A percentile compares a stretch with the other conserved stretches of the same genome.
These are phyloP conservation scores for Haliclona indistincta DNA, from an alignment of 37 sponge, comb jelly and placozoan genomes.

Conservation along the genomic window DNA sequence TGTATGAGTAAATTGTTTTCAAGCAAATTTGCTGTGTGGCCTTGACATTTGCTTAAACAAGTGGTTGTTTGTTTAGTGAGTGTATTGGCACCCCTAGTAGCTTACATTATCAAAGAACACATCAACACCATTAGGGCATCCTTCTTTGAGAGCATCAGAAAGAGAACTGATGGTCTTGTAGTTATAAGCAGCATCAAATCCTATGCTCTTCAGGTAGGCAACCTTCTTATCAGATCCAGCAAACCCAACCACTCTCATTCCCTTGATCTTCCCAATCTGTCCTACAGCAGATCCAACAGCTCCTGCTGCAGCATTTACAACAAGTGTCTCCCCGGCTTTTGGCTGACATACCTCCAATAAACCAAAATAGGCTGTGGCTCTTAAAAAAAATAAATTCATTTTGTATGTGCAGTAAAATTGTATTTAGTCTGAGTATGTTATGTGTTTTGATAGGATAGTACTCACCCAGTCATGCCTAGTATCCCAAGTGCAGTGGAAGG, in stretches of 20 bases:
- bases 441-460: too few relatives aligned
- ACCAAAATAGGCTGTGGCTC: constrained; percentile 90
- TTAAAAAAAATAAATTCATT: constrained; percentile 23
- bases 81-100: too few relatives aligned
- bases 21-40: too few relatives aligned
- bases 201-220: constrained; percentile 50
- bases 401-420: too few relatives aligned
- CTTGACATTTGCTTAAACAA: too few relatives aligned
- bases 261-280: constrained; percentile 87
- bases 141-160: constrained; percentile 58
- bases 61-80: too few relatives aligned
- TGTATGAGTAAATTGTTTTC: too few relatives aligned
- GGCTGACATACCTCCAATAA: constrained; percentile 70
- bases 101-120: constrained; percentile 93
- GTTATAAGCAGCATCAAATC: constrained; percentile 92
- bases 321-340: constrained; percentile 86
- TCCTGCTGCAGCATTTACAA: constrained; percentile 89
- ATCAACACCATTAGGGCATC: constrained; percentile 88
- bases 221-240: constrained; percentile 87
- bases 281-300: constrained; percentile 90
- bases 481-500: constrained; percentile 71
- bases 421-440: too few relatives aligned
- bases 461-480: constrained; percentile 94
- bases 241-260: constrained; percentile 83
- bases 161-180: constrained; percentile 82